Base-by-base conservation (phyloP, 2,113 vertebrate genomes). In the Neofelis nebulosa region DNA sequence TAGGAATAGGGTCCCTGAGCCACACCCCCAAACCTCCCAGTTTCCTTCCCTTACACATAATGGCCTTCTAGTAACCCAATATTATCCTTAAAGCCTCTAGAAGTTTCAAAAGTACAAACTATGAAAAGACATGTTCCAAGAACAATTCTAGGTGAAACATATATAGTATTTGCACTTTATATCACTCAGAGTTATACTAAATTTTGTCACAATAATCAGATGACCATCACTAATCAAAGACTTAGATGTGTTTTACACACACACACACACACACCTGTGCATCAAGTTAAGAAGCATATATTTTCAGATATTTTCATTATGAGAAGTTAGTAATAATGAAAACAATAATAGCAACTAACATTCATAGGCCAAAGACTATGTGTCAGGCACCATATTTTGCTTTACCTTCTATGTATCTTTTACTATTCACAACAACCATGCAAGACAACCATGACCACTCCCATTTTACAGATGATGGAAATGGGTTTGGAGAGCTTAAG, bases 381-480 rank as follows among this genome's bases (percentile, higher is more conserved):
- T 19, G 38, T 61, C 52, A 55, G 61, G 7, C 21, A 85, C 19
- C 29, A 78, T 50, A 73, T 33, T 74, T 52, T 41, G 12, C 18
- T 96, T 97, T 68, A 89, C 14, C 8, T 76, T 91, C 52, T 14
- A 27, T 66, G 25, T 16, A 66, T 95, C 31, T 45, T 69, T 96
- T 95, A 94, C 33, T 82, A 15, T 63, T 74, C 66, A 78, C 8
- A 82, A 45, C 25, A 94, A 66, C 21, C 50, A 88, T 36, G n/a
- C 14, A 7, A 96, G 41, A 83, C 50, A 92, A 52, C 27, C 65
- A 52, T 73, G 83, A 61, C 50, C 45, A 63, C 33, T 92, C 27
- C 27, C 61, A 82, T 93, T 96, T 95, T 89, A 97, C 18, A 93
- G 52, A 93, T 95, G 61, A 81, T 88, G 25, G 95, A 93, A 74